Percentiles rank a stretch among this genome's conserved stretches.
Evolutionary conservation across 2,113 vertebrate genomes (phyloP).

Genomic region (Paradoxurus hermaphroditus): DNA sequence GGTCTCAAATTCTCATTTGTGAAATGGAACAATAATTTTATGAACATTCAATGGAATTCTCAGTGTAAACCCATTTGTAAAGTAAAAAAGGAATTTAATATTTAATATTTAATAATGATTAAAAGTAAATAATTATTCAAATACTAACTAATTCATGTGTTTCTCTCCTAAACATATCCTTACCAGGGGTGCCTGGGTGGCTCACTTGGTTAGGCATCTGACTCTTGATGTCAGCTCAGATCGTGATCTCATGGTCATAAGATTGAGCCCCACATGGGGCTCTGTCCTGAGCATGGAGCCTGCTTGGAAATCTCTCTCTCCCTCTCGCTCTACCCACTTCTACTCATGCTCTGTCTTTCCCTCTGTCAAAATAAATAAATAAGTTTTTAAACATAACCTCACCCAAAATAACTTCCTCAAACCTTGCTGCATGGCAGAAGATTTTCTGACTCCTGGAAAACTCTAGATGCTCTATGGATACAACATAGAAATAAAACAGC

Average conservation of each 20-base stretch:
- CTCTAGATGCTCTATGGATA: neutral
- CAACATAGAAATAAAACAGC: neutral
- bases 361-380: too few species aligned
- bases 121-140: neutral
- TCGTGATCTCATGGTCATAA: too few species aligned
- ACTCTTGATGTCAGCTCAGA: too few species aligned
- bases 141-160: neutral
- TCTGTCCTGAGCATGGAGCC: too few species aligned
- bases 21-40: neutral
- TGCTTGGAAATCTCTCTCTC: too few species aligned
- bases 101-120: neutral
- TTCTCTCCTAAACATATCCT: neutral
- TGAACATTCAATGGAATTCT: neutral
- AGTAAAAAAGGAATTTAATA: neutral
- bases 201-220: too few species aligned
- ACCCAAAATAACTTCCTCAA: fast-evolving
- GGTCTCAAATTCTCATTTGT: neutral
- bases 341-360: too few species aligned
- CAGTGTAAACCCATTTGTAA: neutral
- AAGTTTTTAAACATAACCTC: too few species aligned
- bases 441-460: neutral
- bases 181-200: too few species aligned
- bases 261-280: too few species aligned
- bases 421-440: fast-evolving
- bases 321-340: too few species aligned